Evolutionary conservation across 1,140 invertebrate genomes (phyloP).

Genomic region (Apis cerana): DNA sequence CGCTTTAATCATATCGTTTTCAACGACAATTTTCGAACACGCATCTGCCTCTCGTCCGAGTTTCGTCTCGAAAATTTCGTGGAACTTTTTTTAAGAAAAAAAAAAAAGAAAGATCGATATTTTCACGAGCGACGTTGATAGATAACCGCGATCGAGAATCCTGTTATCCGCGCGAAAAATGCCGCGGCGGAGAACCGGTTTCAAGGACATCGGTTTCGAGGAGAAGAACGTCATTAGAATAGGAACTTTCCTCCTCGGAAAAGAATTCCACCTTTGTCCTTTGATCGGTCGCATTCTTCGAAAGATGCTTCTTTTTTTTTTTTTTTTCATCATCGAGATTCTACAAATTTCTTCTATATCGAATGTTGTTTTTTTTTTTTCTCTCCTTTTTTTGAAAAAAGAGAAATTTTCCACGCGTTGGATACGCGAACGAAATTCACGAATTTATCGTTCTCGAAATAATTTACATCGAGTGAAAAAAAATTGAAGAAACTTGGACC

Average conservation of each 20-base stretch:
- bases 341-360: too few species aligned
- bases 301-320: background rate
- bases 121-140: slow-evolving; percentile 1
- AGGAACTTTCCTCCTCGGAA: slow-evolving; percentile 11
- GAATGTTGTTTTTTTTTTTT: too few species aligned
- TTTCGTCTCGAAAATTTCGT: background rate
- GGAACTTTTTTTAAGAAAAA: background rate
- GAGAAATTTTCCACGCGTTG: too few species aligned
- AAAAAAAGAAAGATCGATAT: background rate
- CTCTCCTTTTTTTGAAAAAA: too few species aligned
- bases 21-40: too few species aligned
- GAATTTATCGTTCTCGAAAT: too few species aligned
- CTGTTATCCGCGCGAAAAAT: slow-evolving; percentile 6
- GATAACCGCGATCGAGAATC: background rate
- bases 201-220: slow-evolving; percentile 22
- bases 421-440: too few species aligned
- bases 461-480: too few species aligned
- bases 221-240: slow-evolving; percentile 28
- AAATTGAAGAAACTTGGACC: too few species aligned
- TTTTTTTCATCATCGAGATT: background rate
- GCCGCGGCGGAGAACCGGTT: slow-evolving; percentile 8
- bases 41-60: too few species aligned
- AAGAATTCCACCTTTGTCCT: slow-evolving; percentile 25
- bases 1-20: background rate
- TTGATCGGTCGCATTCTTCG: background rate